Evolutionary conservation across 2,888 invertebrate genomes (phyloP).

Genomic region (Drosophila seclusa): DNA sequence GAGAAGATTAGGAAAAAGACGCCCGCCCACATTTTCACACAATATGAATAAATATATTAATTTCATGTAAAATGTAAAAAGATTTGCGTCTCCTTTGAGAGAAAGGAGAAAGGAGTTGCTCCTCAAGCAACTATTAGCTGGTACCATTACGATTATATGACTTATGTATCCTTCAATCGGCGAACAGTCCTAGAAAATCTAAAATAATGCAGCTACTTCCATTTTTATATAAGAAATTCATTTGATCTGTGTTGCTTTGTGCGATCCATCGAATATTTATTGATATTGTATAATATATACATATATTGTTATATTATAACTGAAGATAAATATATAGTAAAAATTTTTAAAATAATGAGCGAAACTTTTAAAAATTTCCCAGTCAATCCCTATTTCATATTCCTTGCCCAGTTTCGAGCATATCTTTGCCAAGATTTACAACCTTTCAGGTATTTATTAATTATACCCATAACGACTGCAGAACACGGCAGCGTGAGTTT

Average conservation of each 20-base stretch:
- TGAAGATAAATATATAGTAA: conserved; percentile 1
- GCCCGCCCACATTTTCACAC: no score
- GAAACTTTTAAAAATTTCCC: not conserved
- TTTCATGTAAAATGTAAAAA: no score
- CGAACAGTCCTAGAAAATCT: no score
- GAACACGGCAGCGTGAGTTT: conserved; percentile 65
- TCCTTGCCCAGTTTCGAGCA: conserved; percentile 47
- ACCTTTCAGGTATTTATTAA: conserved; percentile 7
- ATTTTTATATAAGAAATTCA: not conserved
- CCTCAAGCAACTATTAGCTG: no score
- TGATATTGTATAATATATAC: not conserved
- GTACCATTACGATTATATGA: no score
- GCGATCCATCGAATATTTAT: not conserved
- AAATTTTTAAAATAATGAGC: not conserved
- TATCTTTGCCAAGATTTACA: conserved; percentile 24
- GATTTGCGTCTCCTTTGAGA: no score
- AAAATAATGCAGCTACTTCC: not conserved
- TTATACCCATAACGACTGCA: conserved; percentile 3
- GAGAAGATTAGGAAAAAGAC: no score
- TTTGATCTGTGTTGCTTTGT: conserved; percentile 8
- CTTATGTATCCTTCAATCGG: no score
- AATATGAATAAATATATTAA: no score
- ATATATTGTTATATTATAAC: not conserved
- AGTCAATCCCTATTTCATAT: conserved; percentile 50
- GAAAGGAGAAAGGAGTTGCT: no score